Base-by-base conservation (phyloP, 2,797 vertebrate genomes). In the Molossus alvarezi region DNA sequence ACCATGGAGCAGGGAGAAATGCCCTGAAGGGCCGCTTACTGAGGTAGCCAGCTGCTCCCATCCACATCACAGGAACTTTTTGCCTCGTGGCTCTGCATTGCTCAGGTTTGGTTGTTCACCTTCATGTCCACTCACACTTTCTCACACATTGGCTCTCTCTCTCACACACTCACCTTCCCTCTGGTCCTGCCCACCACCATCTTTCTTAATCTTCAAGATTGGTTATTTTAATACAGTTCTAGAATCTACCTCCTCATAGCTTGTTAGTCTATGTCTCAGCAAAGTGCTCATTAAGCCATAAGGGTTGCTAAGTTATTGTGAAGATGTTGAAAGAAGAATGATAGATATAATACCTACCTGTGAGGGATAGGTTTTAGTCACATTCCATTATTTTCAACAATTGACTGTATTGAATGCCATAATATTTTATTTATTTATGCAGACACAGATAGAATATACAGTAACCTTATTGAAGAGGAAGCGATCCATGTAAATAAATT, bases 141-240 rank as follows among this genome's bases (percentile, higher is more conserved):
- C 33, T 33, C 33, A 33, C 33, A 33, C 33, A 33, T 3, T 33
- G 33, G 33, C 33, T 33, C 33, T 33, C 33, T 33, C 33, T 33
- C 33, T 33, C 33, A 33, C 3, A 33, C 33, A 33, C 33, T 33
- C 33, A 33, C 33, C 33, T 33, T 33, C 33, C 33, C 33, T 33
- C 33, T 33, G 33, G 33, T 33, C 33, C 33, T 33, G 33, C 33
- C 33, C 33, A 33, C 33, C 33, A 33, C 33, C 33, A 33, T 33
- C 33, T 33, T 33, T 33, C 33, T 33, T 33, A 33, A 33, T 33
- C 33, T 33, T 33, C 33, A 33, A 96, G 29, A 62, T 15, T 83
- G 45, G 33, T 33, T 94, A 92, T 90, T 96, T 76, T 88, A 96
- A 97, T 60, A 0, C 77, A 95, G 95, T 60, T 51, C 81, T 92